Evolutionary conservation across 2,888 invertebrate genomes (phyloP).

Genomic region (Caenorhabditis virilis): DNA sequence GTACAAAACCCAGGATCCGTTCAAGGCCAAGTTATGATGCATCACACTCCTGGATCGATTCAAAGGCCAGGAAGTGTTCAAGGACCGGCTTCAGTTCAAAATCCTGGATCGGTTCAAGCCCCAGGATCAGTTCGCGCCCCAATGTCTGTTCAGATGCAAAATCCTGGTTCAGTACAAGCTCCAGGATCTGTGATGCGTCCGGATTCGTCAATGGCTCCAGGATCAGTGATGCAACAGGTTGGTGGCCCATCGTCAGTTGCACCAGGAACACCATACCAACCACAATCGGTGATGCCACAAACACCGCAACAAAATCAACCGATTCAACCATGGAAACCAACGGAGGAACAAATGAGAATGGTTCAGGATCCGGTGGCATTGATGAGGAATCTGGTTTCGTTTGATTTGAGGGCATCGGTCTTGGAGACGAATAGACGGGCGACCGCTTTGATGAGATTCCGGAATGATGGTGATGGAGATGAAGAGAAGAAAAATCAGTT

Average conservation of each 20-base stretch:
- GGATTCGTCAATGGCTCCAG: too few species aligned
- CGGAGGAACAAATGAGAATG: slow-evolving; percentile 27
- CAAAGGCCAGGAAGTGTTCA: slow-evolving; percentile 14
- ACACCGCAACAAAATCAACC: not conserved
- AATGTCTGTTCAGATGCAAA: not conserved
- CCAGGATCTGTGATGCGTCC: too few species aligned
- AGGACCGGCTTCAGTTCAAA: slow-evolving; percentile 4
- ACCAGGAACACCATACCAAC: slow-evolving; percentile 6
- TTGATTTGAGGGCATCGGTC: slow-evolving; percentile 19
- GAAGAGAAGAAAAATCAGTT: slow-evolving; percentile 4
- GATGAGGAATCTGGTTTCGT: slow-evolving; percentile 14
- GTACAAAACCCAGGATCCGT: not conserved
- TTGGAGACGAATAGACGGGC: slow-evolving; percentile 24
- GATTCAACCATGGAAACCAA: slow-evolving; percentile 17
- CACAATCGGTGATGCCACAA: not conserved
- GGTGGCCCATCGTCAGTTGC: slow-evolving; percentile 24
- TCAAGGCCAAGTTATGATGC: not conserved
- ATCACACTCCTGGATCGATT: not conserved
- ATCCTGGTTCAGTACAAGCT: too few species aligned
- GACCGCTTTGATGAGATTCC: slow-evolving; percentile 6
- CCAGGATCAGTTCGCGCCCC: not conserved
- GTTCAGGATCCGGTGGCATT: slow-evolving; percentile 32
- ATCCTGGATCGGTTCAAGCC: not conserved
- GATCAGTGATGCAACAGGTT: slow-evolving; percentile 2
- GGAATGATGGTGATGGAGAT: too few species aligned